A percentile compares a stretch with the other conserved stretches of the same genome.
Evolutionary conservation across 2,113 vertebrate genomes (phyloP).

Genomic region (Ardeotis arabs): DNA sequence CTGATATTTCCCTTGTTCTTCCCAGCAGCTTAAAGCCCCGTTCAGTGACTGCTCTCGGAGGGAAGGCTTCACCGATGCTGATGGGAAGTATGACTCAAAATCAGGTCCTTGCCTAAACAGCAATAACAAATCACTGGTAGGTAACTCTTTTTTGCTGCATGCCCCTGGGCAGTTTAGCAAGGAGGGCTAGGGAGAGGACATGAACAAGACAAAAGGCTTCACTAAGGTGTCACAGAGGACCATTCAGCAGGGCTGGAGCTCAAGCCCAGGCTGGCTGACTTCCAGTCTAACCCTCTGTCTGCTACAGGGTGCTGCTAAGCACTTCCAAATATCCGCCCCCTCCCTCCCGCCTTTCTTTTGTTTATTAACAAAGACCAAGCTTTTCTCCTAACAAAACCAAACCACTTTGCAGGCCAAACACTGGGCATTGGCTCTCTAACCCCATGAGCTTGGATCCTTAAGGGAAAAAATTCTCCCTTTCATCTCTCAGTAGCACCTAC

Average conservation of each 20-base stretch:
- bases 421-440: background rate
- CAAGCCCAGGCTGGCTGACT: background rate
- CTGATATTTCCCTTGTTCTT: background rate
- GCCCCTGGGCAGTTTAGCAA: background rate
- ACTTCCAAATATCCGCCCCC: background rate
- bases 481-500: background rate
- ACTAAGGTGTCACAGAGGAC: background rate
- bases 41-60: background rate
- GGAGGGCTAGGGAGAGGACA: background rate
- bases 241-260: slow-evolving; percentile 11
- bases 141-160: background rate
- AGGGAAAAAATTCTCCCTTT: slow-evolving; percentile 9
- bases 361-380: background rate
- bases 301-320: background rate
- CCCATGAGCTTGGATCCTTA: background rate
- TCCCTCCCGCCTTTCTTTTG: background rate
- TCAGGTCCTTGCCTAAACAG: background rate
- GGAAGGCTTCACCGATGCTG: background rate
- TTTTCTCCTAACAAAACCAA: background rate
- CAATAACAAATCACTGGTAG: background rate
- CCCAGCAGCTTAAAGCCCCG: background rate
- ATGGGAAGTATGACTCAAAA: background rate
- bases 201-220: background rate
- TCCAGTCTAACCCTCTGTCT: background rate
- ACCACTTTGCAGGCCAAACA: background rate